Base-by-base conservation (phyloP, 2,113 vertebrate species). In the Podilymbus podiceps region DNA sequence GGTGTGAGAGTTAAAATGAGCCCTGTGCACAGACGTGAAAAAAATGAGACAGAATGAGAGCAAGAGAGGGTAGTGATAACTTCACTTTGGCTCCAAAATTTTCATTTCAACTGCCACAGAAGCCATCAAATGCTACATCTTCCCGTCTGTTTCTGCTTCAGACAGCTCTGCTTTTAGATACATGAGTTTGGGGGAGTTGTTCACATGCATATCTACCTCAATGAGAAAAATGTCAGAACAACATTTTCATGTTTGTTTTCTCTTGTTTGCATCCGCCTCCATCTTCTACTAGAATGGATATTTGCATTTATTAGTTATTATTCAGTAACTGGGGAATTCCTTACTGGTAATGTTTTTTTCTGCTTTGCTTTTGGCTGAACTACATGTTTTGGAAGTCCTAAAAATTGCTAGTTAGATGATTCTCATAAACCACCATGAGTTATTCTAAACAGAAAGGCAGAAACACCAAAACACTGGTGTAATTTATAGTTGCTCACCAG, bases 391-490 rank as follows among this genome's bases (percentile, higher is more conserved):
- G 86, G 90, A 92, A 50, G 89, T 75, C 79, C 81, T 96, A 87
- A 92, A 85, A 97, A 91, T 52, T 42, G 74, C 40, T 56, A 38
- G 76, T 88, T 46, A 89, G 83, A 95, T 79, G 86, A 64, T 82
- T 67, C 96, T 87, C 77, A 76, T 75, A 96, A 94, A 87, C 73
- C 35, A 4, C 77, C 78, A 24, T 12, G 81, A 90, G 80, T 55
- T 93, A 44, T 93, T 97, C 77, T 69, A 92, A 93, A 95, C 88
- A 97, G 91, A 95, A 95, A 96, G 74, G 88, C 92, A 68, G 63
- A 92, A 88, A 78, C 74, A 72, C 74, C 58, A 93, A 91, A 90
- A 69, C 69, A 62, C 44, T 50, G 77, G 59, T 64, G 83, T 87
- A 95, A 97, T 95, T 93, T 96, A 52, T 69, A 95, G 33, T 82